Percentiles rank a stretch among this genome's conserved stretches.
These are phyloP conservation scores for Rhineura floridana DNA, from an alignment of 2,113 vertebrate genomes.

Conservation along the genomic window DNA sequence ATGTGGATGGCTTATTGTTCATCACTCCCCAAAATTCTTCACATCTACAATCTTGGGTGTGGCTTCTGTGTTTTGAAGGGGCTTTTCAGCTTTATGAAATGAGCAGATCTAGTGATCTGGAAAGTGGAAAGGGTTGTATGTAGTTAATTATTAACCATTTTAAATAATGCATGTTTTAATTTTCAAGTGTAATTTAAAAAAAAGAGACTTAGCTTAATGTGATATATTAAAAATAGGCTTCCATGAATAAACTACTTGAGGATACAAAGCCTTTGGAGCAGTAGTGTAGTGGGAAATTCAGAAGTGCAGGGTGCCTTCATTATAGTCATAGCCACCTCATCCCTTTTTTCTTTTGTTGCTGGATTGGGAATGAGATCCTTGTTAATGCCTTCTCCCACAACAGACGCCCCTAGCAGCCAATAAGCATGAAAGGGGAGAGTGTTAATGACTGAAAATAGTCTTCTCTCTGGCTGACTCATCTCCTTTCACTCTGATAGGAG, in stretches of 20 bases:
- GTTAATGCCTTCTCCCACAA: too few relatives aligned
- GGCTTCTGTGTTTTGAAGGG: background rate
- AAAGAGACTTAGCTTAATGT: background rate
- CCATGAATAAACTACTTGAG: background rate
- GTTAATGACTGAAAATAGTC: too few relatives aligned
- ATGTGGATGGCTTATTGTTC: background rate
- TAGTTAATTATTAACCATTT: conserved; percentile 30
- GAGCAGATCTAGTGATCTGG: background rate
- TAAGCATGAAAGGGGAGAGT: too few relatives aligned
- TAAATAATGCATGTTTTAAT: conserved; percentile 36
- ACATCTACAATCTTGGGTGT: background rate
- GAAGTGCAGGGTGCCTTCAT: too few relatives aligned
- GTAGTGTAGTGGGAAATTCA: too few relatives aligned
- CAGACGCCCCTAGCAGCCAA: too few relatives aligned
- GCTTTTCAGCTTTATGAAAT: background rate
- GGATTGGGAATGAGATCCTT: too few relatives aligned
- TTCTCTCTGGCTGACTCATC: too few relatives aligned
- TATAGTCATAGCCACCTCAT: too few relatives aligned
- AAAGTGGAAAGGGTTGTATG: background rate
- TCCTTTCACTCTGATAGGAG: too few relatives aligned
- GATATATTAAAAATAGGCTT: background rate
- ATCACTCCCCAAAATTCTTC: too few relatives aligned
- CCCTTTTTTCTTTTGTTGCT: too few relatives aligned
- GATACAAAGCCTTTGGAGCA: background rate
- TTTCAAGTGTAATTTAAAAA: background rate